Conservation (phyloP, 2,888 invertebrate species). For the Chesias legatella region DNA sequence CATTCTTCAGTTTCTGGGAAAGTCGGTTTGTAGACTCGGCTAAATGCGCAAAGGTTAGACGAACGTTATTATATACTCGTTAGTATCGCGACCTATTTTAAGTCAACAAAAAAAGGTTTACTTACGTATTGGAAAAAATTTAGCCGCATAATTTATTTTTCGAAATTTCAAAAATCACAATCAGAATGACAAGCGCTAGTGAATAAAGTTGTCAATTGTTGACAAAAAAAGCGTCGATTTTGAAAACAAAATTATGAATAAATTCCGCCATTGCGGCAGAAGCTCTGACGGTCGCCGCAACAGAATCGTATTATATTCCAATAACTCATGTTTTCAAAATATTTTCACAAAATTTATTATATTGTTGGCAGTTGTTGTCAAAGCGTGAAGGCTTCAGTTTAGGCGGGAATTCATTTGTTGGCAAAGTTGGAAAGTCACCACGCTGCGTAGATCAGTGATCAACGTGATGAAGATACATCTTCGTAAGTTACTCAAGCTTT, state of each 20-base stretch:
- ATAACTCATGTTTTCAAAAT: conserved; percentile 20
- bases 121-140: background rate
- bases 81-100: too few relatives aligned
- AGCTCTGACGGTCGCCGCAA: conserved; percentile 39
- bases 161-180: conserved; percentile 60
- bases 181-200: conserved; percentile 63
- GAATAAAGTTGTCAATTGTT: conserved; percentile 69
- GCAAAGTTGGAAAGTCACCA: conserved; percentile 54
- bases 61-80: too few relatives aligned
- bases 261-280: conserved; percentile 43
- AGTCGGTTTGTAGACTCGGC: too few relatives aligned
- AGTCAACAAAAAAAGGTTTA: conserved; percentile 17
- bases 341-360: conserved; percentile 30
- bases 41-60: too few relatives aligned
- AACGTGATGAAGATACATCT: conserved; percentile 79
- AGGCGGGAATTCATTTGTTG: conserved; percentile 50
- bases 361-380: conserved; percentile 51
- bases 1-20: too few relatives aligned
- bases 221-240: conserved; percentile 66
- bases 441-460: conserved; percentile 74
- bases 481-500: conserved; percentile 54
- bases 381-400: conserved; percentile 39
- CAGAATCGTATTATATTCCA: conserved; percentile 19
- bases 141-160: conserved; percentile 37
- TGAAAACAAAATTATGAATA: conserved; percentile 54